Conservation (phyloP, 2,113 vertebrate genomes). For the Gracilinanus agilis region DNA sequence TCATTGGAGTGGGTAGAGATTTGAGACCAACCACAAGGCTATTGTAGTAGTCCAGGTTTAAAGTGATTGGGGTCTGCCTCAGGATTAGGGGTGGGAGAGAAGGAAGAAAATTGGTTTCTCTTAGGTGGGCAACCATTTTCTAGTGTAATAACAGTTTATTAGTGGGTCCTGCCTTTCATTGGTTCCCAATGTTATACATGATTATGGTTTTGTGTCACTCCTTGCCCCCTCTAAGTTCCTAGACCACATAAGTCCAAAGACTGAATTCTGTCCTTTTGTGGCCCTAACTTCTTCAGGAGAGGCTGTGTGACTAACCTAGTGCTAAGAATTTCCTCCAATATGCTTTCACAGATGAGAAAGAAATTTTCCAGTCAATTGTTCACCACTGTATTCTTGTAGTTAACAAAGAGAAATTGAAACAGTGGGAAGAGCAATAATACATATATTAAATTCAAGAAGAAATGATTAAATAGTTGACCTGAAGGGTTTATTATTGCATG, state of each 20-base stretch:
- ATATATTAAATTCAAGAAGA: conserved; percentile 12
- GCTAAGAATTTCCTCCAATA: neutral
- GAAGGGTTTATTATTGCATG: conserved; percentile 13
- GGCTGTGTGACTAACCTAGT: neutral
- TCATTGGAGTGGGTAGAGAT: neutral
- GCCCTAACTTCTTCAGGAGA: neutral
- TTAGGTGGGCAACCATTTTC: neutral
- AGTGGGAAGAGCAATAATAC: neutral
- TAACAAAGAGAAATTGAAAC: neutral
- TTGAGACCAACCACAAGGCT: neutral
- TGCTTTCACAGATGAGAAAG: neutral
- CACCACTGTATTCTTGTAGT: conserved; percentile 37
- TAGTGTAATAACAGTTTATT: neutral
- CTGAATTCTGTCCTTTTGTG: neutral
- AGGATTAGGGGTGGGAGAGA: neutral
- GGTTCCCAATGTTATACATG: neutral
- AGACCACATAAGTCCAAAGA: neutral
- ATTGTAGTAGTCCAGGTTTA: neutral
- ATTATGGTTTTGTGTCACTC: neutral
- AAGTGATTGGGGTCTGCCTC: neutral
- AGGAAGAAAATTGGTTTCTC: neutral
- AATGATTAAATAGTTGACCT: neutral
- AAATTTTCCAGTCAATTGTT: neutral
- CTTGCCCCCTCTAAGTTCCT: neutral
- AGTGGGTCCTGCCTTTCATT: neutral